Base-by-base conservation (phyloP, 1,140 invertebrate genomes). In the Acromyrmex echinatior region DNA sequence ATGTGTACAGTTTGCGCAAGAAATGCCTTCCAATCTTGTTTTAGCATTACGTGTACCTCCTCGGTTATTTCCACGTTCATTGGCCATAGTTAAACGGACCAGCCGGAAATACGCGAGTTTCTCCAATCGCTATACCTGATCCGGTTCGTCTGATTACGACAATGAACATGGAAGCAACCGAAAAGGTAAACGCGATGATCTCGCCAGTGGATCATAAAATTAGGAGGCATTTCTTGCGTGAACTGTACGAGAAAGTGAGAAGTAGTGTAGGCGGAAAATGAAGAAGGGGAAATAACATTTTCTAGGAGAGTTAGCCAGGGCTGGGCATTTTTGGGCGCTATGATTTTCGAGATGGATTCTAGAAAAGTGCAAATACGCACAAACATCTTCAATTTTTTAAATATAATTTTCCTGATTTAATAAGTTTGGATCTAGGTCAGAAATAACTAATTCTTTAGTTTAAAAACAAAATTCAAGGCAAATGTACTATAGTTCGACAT, bases 311-410 rank as follows among this genome's bases (percentile, higher is more conserved):
- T 45, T 45, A 10, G 14, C 3, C 78, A 80, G 78, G 79, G 66
- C 51, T 71, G 79, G 63, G 45, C 62, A 49, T 74, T 87, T 82
- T 80, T 5, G 79, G 65, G 79, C n/a, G 65, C 66, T 68, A 71
- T 5, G 10, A 81, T 58, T 58, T 71, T 81, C 35, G 9, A n/a
- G 5, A 9, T 2, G 9, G 0, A 3, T n/a, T 39, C 1, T 39
- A 6, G 10, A 70, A 12, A 21, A 16, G 0, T 70, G 14, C 25
- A 25, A 28, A 14, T 35, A 51, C 2, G 1, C 25, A 39, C 16
- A 9, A 56, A 39, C 7, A 25, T 53, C 14, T n/a, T 39, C 7
- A 62, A 35, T 58, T 56, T 31, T 3, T 3, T 21, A 80, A 53
- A 7, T 14, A 6, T 9, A 49, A 10, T 51, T 65, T 45, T 5